These are phyloP conservation scores for Parus major DNA, from an alignment of 2,113 vertebrate genomes.

Conservation along the genomic window DNA sequence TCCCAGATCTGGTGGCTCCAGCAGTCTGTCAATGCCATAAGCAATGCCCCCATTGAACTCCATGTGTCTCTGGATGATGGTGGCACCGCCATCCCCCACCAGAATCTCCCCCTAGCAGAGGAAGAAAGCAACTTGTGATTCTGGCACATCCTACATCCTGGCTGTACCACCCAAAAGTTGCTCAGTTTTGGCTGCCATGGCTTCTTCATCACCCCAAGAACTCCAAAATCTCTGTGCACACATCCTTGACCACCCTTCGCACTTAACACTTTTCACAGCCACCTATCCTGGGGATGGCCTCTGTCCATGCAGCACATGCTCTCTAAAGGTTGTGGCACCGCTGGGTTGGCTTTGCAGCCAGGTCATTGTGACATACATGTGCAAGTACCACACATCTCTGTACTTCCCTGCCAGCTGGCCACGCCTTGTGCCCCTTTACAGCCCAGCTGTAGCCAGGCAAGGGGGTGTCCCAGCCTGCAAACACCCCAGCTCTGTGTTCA, in stretches of 20 bases:
- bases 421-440: background rate
- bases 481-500: background rate
- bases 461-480: background rate
- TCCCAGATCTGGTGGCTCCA: slow-evolving; percentile 90
- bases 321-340: background rate
- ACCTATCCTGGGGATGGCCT: background rate
- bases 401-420: background rate
- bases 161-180: background rate
- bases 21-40: slow-evolving; percentile 85
- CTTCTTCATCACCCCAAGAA: background rate
- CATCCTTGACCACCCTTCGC: background rate
- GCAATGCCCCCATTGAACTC: slow-evolving; percentile 85
- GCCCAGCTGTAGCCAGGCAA: background rate
- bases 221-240: background rate
- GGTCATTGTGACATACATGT: background rate
- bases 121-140: background rate
- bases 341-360: background rate
- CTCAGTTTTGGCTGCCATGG: background rate
- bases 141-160: background rate
- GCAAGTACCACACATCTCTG: background rate
- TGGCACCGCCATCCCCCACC: slow-evolving; percentile 77
- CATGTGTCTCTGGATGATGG: slow-evolving; percentile 82
- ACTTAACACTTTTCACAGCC: background rate
- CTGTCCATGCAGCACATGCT: fast-evolving
- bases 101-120: slow-evolving; percentile 81